phyloP scores from a whole-genome alignment of 2,888 invertebrate genomes.

The Cataglyphis cursor region DNA sequence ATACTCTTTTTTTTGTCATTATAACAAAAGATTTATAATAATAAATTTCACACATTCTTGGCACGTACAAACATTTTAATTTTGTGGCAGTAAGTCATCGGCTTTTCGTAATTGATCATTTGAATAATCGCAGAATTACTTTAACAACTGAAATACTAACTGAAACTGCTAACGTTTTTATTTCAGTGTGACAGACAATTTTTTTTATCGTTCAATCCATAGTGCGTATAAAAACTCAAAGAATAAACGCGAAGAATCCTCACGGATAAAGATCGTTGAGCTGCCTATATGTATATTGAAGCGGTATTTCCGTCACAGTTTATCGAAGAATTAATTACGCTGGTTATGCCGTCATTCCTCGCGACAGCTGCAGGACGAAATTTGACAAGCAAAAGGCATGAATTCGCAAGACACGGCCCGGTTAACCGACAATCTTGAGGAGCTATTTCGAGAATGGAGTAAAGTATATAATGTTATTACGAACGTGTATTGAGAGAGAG shows the following conservation, averaged over 20 bases:
- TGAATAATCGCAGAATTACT: not conserved
- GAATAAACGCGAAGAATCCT: not conserved
- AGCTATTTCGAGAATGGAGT: constrained; percentile 41
- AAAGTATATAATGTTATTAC: constrained; percentile 38
- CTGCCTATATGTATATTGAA: not conserved
- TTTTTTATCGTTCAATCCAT: not conserved
- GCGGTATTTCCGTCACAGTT: constrained; percentile 48
- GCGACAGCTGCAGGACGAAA: constrained; percentile 54
- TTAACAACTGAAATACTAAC: not conserved
- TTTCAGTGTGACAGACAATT: not conserved
- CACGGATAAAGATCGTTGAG: constrained; percentile 17
- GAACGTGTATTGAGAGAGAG: not conserved
- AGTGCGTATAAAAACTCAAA: not conserved
- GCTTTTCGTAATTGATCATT: not conserved
- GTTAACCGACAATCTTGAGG: constrained; percentile 41
- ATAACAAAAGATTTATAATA: not conserved
- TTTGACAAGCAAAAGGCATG: constrained; percentile 58
- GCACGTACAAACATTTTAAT: not conserved
- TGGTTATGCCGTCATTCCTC: constrained; percentile 17
- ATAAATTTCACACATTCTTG: not conserved
- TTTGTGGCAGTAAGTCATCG: not conserved
- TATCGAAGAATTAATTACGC: constrained; percentile 58
- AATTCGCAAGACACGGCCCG: constrained; percentile 49
- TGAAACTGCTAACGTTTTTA: not conserved
- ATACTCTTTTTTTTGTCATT: not conserved